Base-by-base conservation (phyloP, 2,113 vertebrate species). In the Illadopsis cleaveri region DNA sequence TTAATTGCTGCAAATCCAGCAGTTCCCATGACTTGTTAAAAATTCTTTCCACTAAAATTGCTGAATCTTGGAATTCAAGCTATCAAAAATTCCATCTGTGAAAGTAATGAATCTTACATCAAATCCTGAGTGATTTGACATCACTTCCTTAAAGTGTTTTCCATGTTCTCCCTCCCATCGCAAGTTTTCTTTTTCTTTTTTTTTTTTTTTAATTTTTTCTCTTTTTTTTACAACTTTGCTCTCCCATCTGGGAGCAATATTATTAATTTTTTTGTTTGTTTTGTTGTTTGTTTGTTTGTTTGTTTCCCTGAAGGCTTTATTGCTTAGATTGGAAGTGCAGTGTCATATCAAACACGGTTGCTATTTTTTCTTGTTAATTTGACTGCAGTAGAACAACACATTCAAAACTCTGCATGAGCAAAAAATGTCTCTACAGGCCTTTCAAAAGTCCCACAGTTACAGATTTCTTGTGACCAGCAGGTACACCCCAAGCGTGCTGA, bases 31-130 rank as follows among this genome's bases (percentile, higher is more conserved):
- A 27, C 42, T 87, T 50, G 30, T 51, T 78, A 64, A 1, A 2
- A 88, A 71, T 92, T 95, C 79, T 87, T 90, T 91, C 86, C 73
- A 70, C 15, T 72, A 33, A 82, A 95, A 89, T 82, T 72, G 54
- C 79, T 96, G 88, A 77, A 48, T 85, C 79, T 78, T 77, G 71
- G 88, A 90, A 93, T 86, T 88, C 57, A 60, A 72, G 33, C 66
- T 65, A 73, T 86, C 83, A 83, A 56, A 91, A 90, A 47, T 12
- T 44, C 12, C 54, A 57, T 82, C 79, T 92, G 86, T 77, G 57
- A 81, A 94, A 92, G 77, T 45, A 90, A 89, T 91, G 56, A 77
- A 62, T 71, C 54, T 38, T 75, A 53, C 6, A 42, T 65, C 42
- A 40, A 89, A 81, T 73, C 76, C 80, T 57, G 24, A 72, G 47